Conservation (phyloP, 2,113 vertebrate genomes). For the Siphamia tubifer region DNA sequence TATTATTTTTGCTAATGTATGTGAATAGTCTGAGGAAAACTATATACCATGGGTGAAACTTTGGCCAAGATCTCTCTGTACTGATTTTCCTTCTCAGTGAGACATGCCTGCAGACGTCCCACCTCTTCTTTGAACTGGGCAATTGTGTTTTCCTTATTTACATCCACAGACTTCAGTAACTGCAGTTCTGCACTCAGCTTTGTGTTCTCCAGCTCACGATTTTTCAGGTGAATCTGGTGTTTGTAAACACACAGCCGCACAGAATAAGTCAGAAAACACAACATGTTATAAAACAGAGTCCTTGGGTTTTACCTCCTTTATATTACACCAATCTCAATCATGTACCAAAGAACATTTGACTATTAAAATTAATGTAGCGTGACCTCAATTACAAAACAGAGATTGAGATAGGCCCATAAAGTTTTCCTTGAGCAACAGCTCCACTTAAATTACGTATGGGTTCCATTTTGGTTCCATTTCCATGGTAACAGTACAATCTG, state of each 20-base stretch:
- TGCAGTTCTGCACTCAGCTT: constrained; percentile 92
- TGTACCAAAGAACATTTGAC: constrained; percentile 48
- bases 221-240: constrained; percentile 93
- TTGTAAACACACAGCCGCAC: neutral
- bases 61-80: constrained; percentile 86
- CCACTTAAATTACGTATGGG: constrained; percentile 67
- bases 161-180: constrained; percentile 91
- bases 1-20: neutral
- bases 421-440: constrained; percentile 29
- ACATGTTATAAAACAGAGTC: constrained; percentile 17
- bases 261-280: constrained; percentile 36
- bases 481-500: constrained; percentile 48
- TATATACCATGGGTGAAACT: constrained; percentile 84
- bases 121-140: constrained; percentile 93
- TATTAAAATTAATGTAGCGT: constrained; percentile 60
- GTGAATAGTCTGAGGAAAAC: neutral
- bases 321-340: constrained; percentile 22
- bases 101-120: constrained; percentile 84
- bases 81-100: constrained; percentile 89
- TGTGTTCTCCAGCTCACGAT: constrained; percentile 96
- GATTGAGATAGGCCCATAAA: constrained; percentile 55
- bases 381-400: constrained; percentile 68
- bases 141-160: constrained; percentile 92
- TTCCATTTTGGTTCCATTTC: constrained; percentile 56
- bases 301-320: constrained; percentile 36